These are phyloP conservation scores for Ceratina australensis DNA, from an alignment of 1,140 invertebrate species.

Conservation along the genomic window DNA sequence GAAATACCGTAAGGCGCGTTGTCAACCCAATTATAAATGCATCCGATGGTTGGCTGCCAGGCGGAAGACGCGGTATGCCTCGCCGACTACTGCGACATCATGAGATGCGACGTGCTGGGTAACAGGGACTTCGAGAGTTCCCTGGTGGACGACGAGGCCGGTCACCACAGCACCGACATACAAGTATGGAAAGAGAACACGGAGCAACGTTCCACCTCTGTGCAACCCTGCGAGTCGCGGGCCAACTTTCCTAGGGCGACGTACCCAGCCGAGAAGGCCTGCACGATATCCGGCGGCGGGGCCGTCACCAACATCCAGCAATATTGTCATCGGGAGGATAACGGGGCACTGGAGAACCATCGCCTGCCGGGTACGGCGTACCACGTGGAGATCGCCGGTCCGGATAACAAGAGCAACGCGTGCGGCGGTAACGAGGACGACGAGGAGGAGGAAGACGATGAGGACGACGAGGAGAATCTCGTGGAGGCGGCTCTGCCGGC, in stretches of 20 bases:
- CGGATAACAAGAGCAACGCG: slow-evolving; percentile 73
- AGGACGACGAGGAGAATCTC: slow-evolving; percentile 81
- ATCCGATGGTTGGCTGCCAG: slow-evolving; percentile 77
- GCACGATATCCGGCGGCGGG: slow-evolving; percentile 42
- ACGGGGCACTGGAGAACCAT: slow-evolving; percentile 50
- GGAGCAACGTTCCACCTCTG: slow-evolving; percentile 84
- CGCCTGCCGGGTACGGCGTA: slow-evolving; percentile 50
- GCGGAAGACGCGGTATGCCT: slow-evolving; percentile 94
- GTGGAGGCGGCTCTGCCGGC: slow-evolving; percentile 86
- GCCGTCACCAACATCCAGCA: slow-evolving; percentile 51
- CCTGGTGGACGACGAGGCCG: slow-evolving; percentile 77
- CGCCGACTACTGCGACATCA: slow-evolving; percentile 96
- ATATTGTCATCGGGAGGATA: slow-evolving; percentile 51
- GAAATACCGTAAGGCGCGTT: neutral
- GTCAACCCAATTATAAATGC: slow-evolving; percentile 9
- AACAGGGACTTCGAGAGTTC: slow-evolving; percentile 84
- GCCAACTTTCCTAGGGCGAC: slow-evolving; percentile 68
- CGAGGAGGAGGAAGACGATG: slow-evolving; percentile 64
- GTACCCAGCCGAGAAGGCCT: slow-evolving; percentile 54
- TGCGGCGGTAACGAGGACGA: slow-evolving; percentile 69
- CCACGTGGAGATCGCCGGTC: slow-evolving; percentile 67
- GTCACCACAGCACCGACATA: slow-evolving; percentile 85
- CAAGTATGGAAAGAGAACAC: slow-evolving; percentile 87
- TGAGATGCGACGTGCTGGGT: slow-evolving; percentile 93
- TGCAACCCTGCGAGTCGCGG: slow-evolving; percentile 74